A percentile compares a stretch with the other conserved stretches of the same genome.
phyloP scores from a whole-genome alignment of 2,888 invertebrate genomes.

The Archaeoteleia sp. region DNA sequence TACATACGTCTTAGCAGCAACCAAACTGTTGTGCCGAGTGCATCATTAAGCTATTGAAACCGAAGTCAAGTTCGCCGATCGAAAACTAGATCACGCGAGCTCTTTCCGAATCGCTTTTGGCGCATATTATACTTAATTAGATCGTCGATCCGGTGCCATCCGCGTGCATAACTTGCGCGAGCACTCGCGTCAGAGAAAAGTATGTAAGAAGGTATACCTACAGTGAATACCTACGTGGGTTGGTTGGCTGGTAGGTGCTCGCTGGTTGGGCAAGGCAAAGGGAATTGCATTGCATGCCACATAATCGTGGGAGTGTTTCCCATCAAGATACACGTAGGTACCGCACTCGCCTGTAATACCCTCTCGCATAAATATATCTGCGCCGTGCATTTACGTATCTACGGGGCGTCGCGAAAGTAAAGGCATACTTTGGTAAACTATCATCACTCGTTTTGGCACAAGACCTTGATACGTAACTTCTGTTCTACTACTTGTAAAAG shows the following conservation, averaged over 20 bases:
- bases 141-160: slow-evolving; percentile 62
- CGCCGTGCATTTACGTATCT: slow-evolving; percentile 64
- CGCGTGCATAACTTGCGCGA: slow-evolving; percentile 27
- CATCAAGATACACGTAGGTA: slow-evolving; percentile 71
- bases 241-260: slow-evolving; percentile 53
- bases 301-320: slow-evolving; percentile 73
- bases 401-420: slow-evolving; percentile 61
- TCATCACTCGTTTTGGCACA: neutral
- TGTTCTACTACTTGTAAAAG: no score
- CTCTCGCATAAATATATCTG: slow-evolving; percentile 68
- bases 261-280: slow-evolving; percentile 65
- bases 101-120: slow-evolving; percentile 35
- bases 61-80: slow-evolving; percentile 30
- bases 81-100: slow-evolving; percentile 50
- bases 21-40: slow-evolving; percentile 23
- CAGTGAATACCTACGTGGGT: slow-evolving; percentile 53
- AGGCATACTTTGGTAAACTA: neutral
- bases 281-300: slow-evolving; percentile 72
- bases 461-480: no score
- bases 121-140: slow-evolving; percentile 63
- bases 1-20: slow-evolving; percentile 21
- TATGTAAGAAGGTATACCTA: slow-evolving; percentile 44
- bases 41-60: slow-evolving; percentile 50
- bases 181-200: slow-evolving; percentile 44
- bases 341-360: slow-evolving; percentile 67